Percentiles rank a stretch among this genome's conserved stretches.
Evolutionary conservation across 2,888 invertebrate genomes (phyloP).

Genomic region (Apantesis nais): DNA sequence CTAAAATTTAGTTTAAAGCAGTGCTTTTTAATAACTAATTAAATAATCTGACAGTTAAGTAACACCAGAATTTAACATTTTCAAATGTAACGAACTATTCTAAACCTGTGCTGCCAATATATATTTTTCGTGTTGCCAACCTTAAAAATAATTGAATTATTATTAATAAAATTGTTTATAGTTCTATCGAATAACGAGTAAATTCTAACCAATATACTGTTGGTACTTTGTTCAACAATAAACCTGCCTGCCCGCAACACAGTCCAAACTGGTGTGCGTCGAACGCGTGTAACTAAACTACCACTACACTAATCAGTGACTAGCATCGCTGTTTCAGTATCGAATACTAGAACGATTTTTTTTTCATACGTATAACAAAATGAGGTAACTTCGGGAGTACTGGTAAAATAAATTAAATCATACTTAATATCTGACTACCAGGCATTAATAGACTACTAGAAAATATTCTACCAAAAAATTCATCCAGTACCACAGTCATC

Average conservation of each 20-base stretch:
- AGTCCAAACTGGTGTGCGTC: slow-evolving; percentile 57
- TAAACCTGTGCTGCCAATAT: slow-evolving; percentile 1
- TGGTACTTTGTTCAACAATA: slow-evolving; percentile 13
- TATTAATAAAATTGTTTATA: not conserved
- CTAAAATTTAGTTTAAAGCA: not conserved
- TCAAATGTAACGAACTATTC: not conserved
- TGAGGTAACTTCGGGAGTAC: slow-evolving; percentile 16
- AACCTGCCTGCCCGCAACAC: slow-evolving; percentile 35
- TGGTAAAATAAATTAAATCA: slow-evolving; percentile 15
- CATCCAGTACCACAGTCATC: not conserved
- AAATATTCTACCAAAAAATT: not conserved
- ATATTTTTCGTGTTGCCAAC: not conserved
- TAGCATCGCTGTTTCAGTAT: slow-evolving; percentile 57
- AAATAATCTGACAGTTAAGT: not conserved
- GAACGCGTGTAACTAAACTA: slow-evolving; percentile 57
- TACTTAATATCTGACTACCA: not conserved
- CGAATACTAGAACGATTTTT: slow-evolving; percentile 22
- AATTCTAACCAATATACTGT: not conserved
- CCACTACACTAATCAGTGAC: slow-evolving; percentile 54
- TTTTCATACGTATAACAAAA: slow-evolving; percentile 1
- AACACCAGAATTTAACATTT: not conserved
- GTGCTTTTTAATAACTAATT: not conserved
- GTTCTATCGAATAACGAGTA: slow-evolving; percentile 1
- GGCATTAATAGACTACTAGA: not conserved
- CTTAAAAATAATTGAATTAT: too few species aligned